Base-by-base conservation (phyloP, 2,888 invertebrate species). In the Spatulosminthurus flaviceps region DNA sequence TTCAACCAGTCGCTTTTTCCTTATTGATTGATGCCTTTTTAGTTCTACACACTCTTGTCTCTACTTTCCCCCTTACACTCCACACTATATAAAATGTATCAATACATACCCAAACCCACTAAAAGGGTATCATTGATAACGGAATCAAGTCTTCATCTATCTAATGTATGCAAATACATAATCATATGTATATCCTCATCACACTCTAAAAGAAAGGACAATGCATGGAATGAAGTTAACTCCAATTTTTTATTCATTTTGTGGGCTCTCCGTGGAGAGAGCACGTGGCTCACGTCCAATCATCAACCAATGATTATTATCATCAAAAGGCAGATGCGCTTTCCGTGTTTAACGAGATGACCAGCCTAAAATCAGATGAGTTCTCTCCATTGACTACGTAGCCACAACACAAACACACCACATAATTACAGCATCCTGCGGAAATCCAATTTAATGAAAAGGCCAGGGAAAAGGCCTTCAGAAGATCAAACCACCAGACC, bases 1-100 rank as follows among this genome's bases (percentile, higher is more conserved):
- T 75, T 75, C 75, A 75, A 66, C 75, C 75, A 75, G 75, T 75
- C 76, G 67, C 69, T 67, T 69, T 76, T 66, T 66, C 76, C 66
- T 76, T 76, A 67, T 69, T 76, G 67, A 69, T 76, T 76, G 67
- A 76, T 76, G 67, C 67, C 66, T 64, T 74, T n/a, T 69, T 69
- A 22, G 51, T 41, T 74, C 29, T 74, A 51, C 51, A 51, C 34
- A 34, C 34, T 34, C 34, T 34, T 9, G 34, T 51, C 51, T 16
- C 51, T 19, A 9, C 51, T 51, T 51, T 51, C n/a, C 51, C 5
- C 5, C 51, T 19, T 16, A 51, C 41, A 13, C 41, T 13, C 13
- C 7, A 41, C 7, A 51, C 51, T 51, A 51, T 19, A 19, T 51
- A 51, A 51, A 51, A 41, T 7, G 7, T 9, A 9, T 41, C 41